These are phyloP conservation scores for Drosophila asahinai DNA, from an alignment of 1,140 invertebrate species.

Conservation along the genomic window DNA sequence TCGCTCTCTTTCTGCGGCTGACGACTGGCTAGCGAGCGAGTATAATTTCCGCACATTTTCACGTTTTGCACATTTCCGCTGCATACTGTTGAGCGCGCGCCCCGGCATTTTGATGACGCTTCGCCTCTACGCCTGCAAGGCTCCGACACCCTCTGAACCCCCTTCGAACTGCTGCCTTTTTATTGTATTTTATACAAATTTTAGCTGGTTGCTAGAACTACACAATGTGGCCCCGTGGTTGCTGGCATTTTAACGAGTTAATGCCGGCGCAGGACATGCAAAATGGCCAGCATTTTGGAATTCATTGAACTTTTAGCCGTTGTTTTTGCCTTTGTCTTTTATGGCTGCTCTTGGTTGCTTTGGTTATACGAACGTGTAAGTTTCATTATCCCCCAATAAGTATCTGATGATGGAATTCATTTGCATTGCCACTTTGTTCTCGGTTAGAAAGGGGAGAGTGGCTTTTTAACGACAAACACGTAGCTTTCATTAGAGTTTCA, in stretches of 20 bases:
- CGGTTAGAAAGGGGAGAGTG: background rate
- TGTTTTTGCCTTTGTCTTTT: constrained; percentile 9
- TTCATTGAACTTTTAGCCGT: constrained; percentile 75
- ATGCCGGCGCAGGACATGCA: constrained; percentile 73
- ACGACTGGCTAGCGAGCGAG: constrained; percentile 45
- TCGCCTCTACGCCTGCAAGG: constrained; percentile 4
- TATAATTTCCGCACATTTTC: constrained; percentile 82
- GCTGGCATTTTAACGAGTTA: constrained; percentile 80
- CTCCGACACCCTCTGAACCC: too few species aligned
- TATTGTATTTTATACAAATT: constrained; percentile 80
- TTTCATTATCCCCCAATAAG: constrained; percentile 4
- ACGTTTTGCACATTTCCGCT: constrained; percentile 80
- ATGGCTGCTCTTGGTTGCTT: constrained; percentile 11
- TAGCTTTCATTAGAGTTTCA: background rate
- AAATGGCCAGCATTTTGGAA: constrained; percentile 76
- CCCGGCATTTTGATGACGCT: constrained; percentile 74
- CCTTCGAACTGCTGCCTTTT: background rate
- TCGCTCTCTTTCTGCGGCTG: constrained; percentile 15
- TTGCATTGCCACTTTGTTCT: background rate
- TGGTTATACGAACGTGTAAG: constrained; percentile 10
- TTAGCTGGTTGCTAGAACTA: constrained; percentile 59
- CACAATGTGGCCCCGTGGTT: constrained; percentile 25
- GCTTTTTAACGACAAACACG: background rate
- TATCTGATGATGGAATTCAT: constrained; percentile 14
- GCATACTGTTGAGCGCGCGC: constrained; percentile 76